Percentiles rank a stretch among this genome's conserved stretches.
These are phyloP conservation scores for Phoenicopterus ruber DNA, from an alignment of 2,113 vertebrate genomes.

Conservation along the genomic window DNA sequence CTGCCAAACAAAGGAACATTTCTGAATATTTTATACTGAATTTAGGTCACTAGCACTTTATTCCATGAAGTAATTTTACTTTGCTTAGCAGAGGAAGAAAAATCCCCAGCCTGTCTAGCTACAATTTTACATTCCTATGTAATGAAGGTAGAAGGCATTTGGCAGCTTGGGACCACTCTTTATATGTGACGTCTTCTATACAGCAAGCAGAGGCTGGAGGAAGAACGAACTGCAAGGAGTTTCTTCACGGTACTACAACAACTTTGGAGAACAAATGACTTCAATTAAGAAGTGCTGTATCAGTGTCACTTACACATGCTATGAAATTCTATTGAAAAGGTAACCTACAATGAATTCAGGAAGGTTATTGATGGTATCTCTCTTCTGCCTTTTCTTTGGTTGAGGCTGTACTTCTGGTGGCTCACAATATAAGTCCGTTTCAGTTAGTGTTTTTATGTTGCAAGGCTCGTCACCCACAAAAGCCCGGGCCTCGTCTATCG, in stretches of 20 bases:
- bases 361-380: constrained; percentile 84
- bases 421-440: constrained; percentile 88
- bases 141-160: background rate
- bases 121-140: background rate
- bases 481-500: constrained; percentile 84
- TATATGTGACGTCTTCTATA: background rate
- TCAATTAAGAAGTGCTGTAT: background rate
- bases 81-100: background rate
- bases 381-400: constrained; percentile 81
- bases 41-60: constrained; percentile 9
- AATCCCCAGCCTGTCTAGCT: background rate
- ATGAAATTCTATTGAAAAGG: background rate
- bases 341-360: constrained; percentile 87
- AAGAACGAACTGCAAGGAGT: background rate
- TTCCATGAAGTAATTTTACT: background rate
- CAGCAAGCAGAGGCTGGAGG: background rate
- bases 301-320: background rate
- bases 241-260: background rate
- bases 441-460: constrained; percentile 85
- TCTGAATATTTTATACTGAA: background rate
- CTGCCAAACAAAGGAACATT: background rate
- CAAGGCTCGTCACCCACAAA: constrained; percentile 88
- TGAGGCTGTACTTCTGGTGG: constrained; percentile 83
- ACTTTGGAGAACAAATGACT: constrained; percentile 3
- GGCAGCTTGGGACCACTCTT: background rate